Evolutionary conservation across 2,888 invertebrate genomes (phyloP), one percentile per base, ranked within the genome.

Genomic region (Parasteatoda lunata): DNA sequence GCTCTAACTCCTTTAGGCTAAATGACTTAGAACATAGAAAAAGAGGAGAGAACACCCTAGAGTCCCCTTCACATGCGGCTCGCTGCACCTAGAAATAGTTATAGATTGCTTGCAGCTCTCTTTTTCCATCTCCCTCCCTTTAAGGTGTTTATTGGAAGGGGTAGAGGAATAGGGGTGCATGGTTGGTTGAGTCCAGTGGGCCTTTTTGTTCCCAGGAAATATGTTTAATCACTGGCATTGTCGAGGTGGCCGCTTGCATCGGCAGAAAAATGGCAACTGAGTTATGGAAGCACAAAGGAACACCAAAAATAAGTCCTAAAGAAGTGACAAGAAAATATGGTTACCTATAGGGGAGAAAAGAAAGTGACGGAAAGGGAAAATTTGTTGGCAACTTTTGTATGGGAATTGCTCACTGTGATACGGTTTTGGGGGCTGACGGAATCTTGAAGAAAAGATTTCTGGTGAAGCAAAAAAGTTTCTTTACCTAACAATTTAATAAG

Each of bases 181-280:
- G 77, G 77, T 47, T 65, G 71, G 69, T 7, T 71, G 83, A 51
- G 48, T 77, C 64, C 73, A 49, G 30, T 13, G 54, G 15, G 69
- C 59, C 59, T 13, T 69, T 48, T 51, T 77, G 15, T 30, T 47
- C 49, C 13, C 76, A 15, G 76, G 71, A 76, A 72, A 7, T 51
- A 70, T 72, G 70, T 66, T 84, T 84, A 84, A 84, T 82, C 82
- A 82, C 71, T 71, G 72, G 30, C 30, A 30, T 30, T 30, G 30
- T 45, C 48, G 15, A 15, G 15, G 78, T 59, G 8, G 59, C 73
- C 69, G 78, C 84, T 84, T 73, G 79, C 73, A 59, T 78, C 79
- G 73, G 68, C 84, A 79, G 79, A 84, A 84, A 84, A 84, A 77
- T 78, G 73, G 73, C 77, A 84, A 77, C 84, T 78, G 78, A 84